These are phyloP conservation scores for Baccha elongata DNA, from an alignment of 2,888 invertebrate genomes.

Conservation along the genomic window DNA sequence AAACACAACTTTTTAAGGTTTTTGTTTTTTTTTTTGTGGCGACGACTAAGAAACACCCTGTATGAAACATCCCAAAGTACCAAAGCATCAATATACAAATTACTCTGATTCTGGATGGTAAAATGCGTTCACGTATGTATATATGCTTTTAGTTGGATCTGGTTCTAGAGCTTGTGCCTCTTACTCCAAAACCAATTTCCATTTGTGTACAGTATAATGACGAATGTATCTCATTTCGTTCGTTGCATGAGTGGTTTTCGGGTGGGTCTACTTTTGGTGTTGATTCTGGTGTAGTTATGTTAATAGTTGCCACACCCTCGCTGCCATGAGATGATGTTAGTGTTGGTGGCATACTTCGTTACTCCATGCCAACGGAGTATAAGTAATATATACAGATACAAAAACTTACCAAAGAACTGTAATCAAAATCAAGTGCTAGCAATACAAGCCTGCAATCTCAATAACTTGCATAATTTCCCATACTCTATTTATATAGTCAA, in stretches of 20 bases:
- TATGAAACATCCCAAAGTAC: no score
- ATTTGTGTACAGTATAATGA: constrained; percentile 58
- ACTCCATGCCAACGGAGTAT: constrained; percentile 43
- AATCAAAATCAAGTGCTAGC: constrained; percentile 69
- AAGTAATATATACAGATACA: constrained; percentile 29
- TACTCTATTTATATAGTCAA: not conserved
- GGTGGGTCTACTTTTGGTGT: constrained; percentile 6
- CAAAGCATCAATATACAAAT: constrained; percentile 44
- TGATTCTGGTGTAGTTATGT: constrained; percentile 17
- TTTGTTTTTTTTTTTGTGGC: no score
- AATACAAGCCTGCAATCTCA: constrained; percentile 47
- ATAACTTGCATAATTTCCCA: constrained; percentile 44
- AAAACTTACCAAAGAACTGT: constrained; percentile 58
- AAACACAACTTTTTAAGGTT: no score
- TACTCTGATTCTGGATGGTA: constrained; percentile 25
- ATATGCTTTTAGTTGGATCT: constrained; percentile 2
- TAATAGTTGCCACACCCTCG: constrained; percentile 17
- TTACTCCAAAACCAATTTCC: constrained; percentile 28
- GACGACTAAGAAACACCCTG: no score
- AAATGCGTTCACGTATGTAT: constrained; percentile 36
- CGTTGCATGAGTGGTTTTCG: constrained; percentile 18
- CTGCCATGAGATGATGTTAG: no score
- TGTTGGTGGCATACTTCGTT: constrained; percentile 48
- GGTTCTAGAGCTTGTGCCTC: not conserved
- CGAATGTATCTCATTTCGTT: constrained; percentile 68